Percentiles rank a stretch among this genome's conserved stretches.
Conservation (phyloP, 35 echinoderm and acorn worm genomes). For the Ophioderma brevispina region DNA sequence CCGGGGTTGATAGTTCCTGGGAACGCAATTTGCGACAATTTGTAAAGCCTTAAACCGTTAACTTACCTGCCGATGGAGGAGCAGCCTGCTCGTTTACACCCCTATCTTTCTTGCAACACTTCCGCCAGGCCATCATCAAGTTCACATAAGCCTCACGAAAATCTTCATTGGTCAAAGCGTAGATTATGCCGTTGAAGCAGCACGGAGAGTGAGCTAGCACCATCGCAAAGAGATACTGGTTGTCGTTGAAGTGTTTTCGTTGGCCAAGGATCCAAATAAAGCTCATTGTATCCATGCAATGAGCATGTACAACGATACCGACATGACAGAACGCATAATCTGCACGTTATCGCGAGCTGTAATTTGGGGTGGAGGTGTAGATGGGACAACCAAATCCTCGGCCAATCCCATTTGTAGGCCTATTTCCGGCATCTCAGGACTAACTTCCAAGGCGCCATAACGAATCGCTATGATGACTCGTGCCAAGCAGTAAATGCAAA, state of each 20-base stretch:
- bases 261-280: not conserved
- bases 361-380: not conserved
- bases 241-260: not conserved
- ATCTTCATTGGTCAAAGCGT: not conserved
- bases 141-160: not conserved
- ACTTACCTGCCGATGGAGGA: no score
- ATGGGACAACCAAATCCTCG: no score
- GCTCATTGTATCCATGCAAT: not conserved
- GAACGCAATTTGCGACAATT: no score
- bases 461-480: not conserved
- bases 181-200: not conserved
- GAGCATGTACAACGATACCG: not conserved
- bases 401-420: no score
- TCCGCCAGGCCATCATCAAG: not conserved
- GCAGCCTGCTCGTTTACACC: no score
- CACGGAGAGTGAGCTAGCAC: not conserved
- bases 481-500: not conserved
- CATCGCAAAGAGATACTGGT: not conserved
- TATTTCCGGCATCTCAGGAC: no score
- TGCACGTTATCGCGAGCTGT: not conserved
- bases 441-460: no score
- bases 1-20: no score
- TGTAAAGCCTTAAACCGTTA: no score
- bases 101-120: not conserved
- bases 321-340: not conserved